Evolutionary conservation across 2,888 invertebrate genomes (phyloP).

Genomic region (Perizoma affinitatum): DNA sequence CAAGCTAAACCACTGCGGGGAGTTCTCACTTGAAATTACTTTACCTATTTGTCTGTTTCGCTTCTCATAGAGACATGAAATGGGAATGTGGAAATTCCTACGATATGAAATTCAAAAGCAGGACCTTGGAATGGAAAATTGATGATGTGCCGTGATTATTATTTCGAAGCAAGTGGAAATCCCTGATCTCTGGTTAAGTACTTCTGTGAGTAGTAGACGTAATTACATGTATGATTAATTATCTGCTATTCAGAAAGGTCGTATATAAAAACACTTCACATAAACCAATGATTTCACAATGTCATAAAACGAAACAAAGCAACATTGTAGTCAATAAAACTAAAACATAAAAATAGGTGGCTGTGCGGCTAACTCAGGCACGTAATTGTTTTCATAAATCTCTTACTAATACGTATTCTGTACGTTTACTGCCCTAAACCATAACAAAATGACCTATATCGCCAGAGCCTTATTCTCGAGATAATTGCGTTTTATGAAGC

Average conservation of each 20-base stretch:
- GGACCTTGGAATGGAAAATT: too few relatives aligned
- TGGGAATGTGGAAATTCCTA: conserved; percentile 10
- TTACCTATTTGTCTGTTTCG: conserved; percentile 13
- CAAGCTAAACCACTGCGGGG: conserved; percentile 12
- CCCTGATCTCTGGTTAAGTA: too few relatives aligned
- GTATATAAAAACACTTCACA: background rate
- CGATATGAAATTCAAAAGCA: conserved; percentile 4
- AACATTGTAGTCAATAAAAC: conserved; percentile 25
- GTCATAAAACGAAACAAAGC: background rate
- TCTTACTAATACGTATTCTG: conserved; percentile 24
- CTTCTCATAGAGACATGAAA: conserved; percentile 5
- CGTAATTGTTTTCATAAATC: conserved; percentile 42
- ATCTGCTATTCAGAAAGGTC: background rate
- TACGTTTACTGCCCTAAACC: conserved; percentile 41
- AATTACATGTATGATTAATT: background rate
- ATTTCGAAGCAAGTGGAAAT: too few relatives aligned
- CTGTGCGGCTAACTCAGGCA: conserved; percentile 28
- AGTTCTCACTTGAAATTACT: conserved; percentile 9
- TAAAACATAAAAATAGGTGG: conserved; percentile 20
- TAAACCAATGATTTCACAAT: conserved; percentile 1
- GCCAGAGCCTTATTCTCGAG: conserved; percentile 61
- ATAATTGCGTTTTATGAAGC: conserved; percentile 77
- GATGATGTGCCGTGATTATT: too few relatives aligned
- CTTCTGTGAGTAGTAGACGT: too few relatives aligned
- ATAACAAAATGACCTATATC: conserved; percentile 44